These are phyloP conservation scores for Dendrolimus houi DNA, from an alignment of 2,888 invertebrate genomes.

Conservation along the genomic window DNA sequence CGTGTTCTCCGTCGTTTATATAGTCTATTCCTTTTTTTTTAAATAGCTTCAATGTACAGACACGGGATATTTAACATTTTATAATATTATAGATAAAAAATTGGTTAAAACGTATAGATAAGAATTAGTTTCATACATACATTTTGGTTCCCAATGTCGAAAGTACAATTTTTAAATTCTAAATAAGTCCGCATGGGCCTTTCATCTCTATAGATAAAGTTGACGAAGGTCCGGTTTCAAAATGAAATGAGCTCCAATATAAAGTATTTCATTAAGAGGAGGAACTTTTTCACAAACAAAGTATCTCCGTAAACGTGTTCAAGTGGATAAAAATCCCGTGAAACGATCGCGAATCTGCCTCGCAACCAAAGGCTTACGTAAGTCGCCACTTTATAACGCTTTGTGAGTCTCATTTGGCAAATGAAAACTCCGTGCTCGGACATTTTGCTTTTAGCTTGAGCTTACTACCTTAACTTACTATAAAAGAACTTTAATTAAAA, in stretches of 20 bases:
- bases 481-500: too few relatives aligned
- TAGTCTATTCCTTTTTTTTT: too few relatives aligned
- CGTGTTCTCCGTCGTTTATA: too few relatives aligned
- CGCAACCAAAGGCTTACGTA: constrained; percentile 42
- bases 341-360: constrained; percentile 45
- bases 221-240: constrained; percentile 3
- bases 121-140: too few relatives aligned
- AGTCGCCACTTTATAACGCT: constrained; percentile 25
- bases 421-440: constrained; percentile 18
- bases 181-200: background rate
- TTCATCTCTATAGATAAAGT: constrained; percentile 21
- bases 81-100: too few relatives aligned
- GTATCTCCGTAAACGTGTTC: constrained; percentile 31
- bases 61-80: too few relatives aligned
- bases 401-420: constrained; percentile 18
- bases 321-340: constrained; percentile 30
- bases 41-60: too few relatives aligned
- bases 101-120: too few relatives aligned
- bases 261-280: background rate
- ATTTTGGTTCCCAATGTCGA: too few relatives aligned
- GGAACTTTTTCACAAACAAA: constrained; percentile 19
- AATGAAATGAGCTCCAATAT: background rate
- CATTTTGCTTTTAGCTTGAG: background rate
- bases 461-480: too few relatives aligned
- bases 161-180: background rate